A percentile compares a stretch with the other conserved stretches of the same genome.
Conservation (phyloP, 92 coral and sea anemone genomes). For the Pocillopora meandrina region DNA sequence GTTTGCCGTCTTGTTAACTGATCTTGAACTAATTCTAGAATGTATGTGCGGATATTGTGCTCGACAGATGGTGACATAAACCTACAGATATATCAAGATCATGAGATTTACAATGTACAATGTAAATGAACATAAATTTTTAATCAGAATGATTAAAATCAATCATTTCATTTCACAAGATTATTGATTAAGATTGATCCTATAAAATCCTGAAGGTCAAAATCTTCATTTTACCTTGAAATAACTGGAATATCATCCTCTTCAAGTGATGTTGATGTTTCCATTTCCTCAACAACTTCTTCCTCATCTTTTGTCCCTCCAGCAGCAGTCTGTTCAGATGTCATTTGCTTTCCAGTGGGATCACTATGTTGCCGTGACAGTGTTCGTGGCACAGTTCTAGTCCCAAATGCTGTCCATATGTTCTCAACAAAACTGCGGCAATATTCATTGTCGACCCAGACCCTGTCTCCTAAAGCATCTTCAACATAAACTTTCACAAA, state of each 20-base stretch:
- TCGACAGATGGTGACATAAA: slow-evolving; percentile 75
- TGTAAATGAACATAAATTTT: too few species aligned
- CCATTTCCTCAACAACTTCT: slow-evolving; percentile 81
- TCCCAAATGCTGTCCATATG: slow-evolving; percentile 90
- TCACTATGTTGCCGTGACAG: slow-evolving; percentile 71
- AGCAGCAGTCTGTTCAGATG: slow-evolving; percentile 38
- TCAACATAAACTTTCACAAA: slow-evolving; percentile 96
- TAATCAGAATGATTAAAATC: too few species aligned
- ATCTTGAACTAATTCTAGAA: slow-evolving; percentile 88
- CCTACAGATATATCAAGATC: slow-evolving; percentile 35
- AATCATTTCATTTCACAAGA: too few species aligned
- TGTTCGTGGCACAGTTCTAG: slow-evolving; percentile 65
- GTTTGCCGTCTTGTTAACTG: slow-evolving; percentile 95
- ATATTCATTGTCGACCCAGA: slow-evolving; percentile 96
- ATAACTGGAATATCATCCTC: slow-evolving; percentile 69
- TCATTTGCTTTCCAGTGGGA: slow-evolving; percentile 50
- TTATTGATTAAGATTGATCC: too few species aligned
- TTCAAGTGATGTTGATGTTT: slow-evolving; percentile 73
- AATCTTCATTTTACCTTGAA: slow-evolving; percentile 53
- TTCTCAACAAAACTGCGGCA: slow-evolving; percentile 92
- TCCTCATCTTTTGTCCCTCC: slow-evolving; percentile 73
- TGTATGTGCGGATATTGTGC: slow-evolving; percentile 81
- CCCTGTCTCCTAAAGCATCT: slow-evolving; percentile 93
- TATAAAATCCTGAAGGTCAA: too few species aligned
- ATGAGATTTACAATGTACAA: too few species aligned